A percentile compares a stretch with the other conserved stretches of the same genome.
phyloP scores from a whole-genome alignment of 2,888 invertebrate species.

The Coecobrya sp. region DNA sequence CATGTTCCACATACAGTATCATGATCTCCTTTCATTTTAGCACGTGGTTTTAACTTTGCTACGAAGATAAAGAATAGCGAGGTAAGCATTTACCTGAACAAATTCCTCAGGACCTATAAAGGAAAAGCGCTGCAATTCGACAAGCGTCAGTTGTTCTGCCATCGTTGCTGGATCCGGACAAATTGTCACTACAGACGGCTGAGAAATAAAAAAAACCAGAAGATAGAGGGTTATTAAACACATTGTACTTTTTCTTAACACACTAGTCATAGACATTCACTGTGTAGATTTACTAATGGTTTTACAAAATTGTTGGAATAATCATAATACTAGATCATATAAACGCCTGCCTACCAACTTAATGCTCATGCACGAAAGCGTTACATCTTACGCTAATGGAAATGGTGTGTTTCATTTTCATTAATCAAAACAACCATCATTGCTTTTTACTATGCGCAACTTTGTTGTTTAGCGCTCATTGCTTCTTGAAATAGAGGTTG shows the following conservation, averaged over 20 bases:
- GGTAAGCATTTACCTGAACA: slow-evolving; percentile 91
- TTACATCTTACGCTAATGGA: slow-evolving; percentile 57
- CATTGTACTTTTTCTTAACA: neutral
- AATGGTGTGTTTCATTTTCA: slow-evolving; percentile 52
- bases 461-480: neutral
- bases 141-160: slow-evolving; percentile 97
- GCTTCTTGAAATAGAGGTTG: neutral
- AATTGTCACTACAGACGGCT: slow-evolving; percentile 85
- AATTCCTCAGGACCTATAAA: slow-evolving; percentile 99
- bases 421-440: slow-evolving; percentile 60
- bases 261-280: neutral
- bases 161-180: slow-evolving; percentile 94
- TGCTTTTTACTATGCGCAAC: neutral
- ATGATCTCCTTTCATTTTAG: neutral
- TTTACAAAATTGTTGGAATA: neutral
- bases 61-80: neutral
- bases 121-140: slow-evolving; percentile 97
- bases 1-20: neutral
- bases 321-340: neutral
- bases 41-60: neutral
- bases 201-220: slow-evolving; percentile 63
- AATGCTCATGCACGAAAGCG: neutral
- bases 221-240: neutral
- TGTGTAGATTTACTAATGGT: neutral
- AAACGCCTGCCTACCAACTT: neutral